Percentiles rank a stretch among this genome's conserved stretches.
phyloP scores from a whole-genome alignment of 2,888 invertebrate genomes.

The Hartigia nigra region DNA sequence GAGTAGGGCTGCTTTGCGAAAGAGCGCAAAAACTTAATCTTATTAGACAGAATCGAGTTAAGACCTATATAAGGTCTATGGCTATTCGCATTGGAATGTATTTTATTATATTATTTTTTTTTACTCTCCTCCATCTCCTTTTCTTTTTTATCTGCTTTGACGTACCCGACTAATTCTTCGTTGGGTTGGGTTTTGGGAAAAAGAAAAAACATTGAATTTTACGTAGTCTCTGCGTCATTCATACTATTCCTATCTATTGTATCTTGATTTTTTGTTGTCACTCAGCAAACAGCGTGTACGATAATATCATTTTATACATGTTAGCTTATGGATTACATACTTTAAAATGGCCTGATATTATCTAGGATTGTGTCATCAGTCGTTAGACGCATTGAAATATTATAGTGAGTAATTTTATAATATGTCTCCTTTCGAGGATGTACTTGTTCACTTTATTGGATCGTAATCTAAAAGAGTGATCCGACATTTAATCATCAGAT shows the following conservation, averaged over 20 bases:
- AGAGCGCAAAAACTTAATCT: constrained; percentile 34
- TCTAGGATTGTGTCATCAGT: too few relatives aligned
- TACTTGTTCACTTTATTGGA: background rate
- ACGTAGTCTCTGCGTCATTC: background rate
- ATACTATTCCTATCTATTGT: background rate
- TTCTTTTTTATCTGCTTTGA: background rate
- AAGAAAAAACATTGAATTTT: background rate
- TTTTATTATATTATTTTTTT: background rate
- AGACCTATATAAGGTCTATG: constrained; percentile 28
- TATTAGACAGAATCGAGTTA: constrained; percentile 41
- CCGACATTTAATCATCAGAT: background rate
- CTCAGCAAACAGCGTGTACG: background rate
- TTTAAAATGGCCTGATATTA: background rate
- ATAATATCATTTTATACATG: background rate
- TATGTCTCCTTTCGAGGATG: background rate
- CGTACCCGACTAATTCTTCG: background rate
- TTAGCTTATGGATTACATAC: background rate
- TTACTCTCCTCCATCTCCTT: background rate
- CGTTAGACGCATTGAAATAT: background rate
- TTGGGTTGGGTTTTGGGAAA: background rate
- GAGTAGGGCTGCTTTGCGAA: constrained; percentile 22
- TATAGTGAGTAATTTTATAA: background rate
- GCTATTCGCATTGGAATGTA: constrained; percentile 6
- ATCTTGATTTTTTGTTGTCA: background rate
- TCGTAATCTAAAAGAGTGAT: background rate